A percentile compares a stretch with the other conserved stretches of the same genome.
These are phyloP conservation scores for Malthinus seriepunctatus DNA, from an alignment of 2,888 invertebrate species.

Conservation along the genomic window DNA sequence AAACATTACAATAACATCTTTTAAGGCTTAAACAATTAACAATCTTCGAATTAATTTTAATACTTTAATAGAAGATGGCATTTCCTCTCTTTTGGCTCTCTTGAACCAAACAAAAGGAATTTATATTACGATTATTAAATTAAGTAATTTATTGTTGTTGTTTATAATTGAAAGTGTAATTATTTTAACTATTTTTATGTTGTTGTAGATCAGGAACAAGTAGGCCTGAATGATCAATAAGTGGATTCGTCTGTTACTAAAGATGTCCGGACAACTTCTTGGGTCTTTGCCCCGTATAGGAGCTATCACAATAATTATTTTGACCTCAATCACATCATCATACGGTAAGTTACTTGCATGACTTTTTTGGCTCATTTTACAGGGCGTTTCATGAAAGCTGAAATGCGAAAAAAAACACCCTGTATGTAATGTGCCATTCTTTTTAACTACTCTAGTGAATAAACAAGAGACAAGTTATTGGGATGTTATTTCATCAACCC, in stretches of 20 bases:
- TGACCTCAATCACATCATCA: conserved; percentile 23
- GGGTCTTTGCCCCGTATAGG: conserved; percentile 25
- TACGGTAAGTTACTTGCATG: conserved; percentile 21
- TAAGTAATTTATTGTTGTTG: neutral
- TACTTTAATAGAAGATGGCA: neutral
- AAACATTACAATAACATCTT: neutral
- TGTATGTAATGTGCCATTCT: conserved; percentile 5
- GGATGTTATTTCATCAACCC: conserved; percentile 39
- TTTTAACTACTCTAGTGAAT: conserved; percentile 40
- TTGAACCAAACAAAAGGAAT: neutral
- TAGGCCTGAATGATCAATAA: conserved; percentile 20
- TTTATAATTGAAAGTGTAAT: neutral
- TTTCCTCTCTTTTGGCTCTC: conserved; percentile 4
- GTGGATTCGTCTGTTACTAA: conserved; percentile 16
- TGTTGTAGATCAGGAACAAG: conserved; percentile 25
- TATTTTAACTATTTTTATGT: conserved; percentile 17
- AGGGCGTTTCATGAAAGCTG: no score
- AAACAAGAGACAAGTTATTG: conserved; percentile 42
- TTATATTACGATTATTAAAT: neutral
- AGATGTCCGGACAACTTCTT: conserved; percentile 23
- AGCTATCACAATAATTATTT: conserved; percentile 16
- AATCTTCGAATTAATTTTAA: conserved; percentile 2
- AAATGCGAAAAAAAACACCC: conserved; percentile 3
- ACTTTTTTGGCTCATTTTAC: neutral
- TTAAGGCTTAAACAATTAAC: neutral